Evolutionary conservation across 2,888 invertebrate species (phyloP).

Genomic region (Aphodius sticticus): DNA sequence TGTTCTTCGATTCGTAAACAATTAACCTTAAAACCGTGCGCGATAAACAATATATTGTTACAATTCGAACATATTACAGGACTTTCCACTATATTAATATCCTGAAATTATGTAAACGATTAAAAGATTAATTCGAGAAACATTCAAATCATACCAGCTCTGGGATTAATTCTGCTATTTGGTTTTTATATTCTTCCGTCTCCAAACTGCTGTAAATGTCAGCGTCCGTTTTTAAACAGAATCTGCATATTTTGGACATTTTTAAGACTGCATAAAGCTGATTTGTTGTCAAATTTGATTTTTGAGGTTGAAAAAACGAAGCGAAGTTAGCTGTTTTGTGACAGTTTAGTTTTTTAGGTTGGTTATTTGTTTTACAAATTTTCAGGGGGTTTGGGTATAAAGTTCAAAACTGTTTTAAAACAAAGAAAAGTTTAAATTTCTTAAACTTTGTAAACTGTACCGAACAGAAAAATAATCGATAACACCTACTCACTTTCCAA

Average conservation of each 20-base stretch:
- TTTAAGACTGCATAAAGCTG: neutral
- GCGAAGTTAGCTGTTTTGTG: too few relatives aligned
- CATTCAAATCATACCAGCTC: neutral
- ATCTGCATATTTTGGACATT: neutral
- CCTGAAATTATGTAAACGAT: slow-evolving; percentile 15
- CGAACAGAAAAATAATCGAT: too few relatives aligned
- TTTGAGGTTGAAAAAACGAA: too few relatives aligned
- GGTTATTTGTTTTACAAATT: too few relatives aligned
- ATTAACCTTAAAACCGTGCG: slow-evolving; percentile 24
- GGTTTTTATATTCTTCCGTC: neutral
- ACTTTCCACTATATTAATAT: slow-evolving; percentile 19
- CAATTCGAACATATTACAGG: slow-evolving; percentile 28
- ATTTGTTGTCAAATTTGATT: too few relatives aligned
- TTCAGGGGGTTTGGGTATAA: too few relatives aligned
- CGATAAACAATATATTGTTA: slow-evolving; percentile 15
- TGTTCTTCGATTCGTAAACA: slow-evolving; percentile 26
- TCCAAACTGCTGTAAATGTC: neutral
- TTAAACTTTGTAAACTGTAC: too few relatives aligned
- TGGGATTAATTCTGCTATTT: neutral
- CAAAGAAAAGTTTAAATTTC: too few relatives aligned
- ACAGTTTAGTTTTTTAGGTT: too few relatives aligned
- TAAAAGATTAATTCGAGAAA: neutral
- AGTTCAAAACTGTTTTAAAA: too few relatives aligned
- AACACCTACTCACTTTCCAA: too few relatives aligned
- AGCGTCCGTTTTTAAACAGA: neutral